Percentiles rank a stretch among this genome's conserved stretches.
phyloP scores from a whole-genome alignment of 2,888 invertebrate species.

The Nematopogon swammerdamellus region DNA sequence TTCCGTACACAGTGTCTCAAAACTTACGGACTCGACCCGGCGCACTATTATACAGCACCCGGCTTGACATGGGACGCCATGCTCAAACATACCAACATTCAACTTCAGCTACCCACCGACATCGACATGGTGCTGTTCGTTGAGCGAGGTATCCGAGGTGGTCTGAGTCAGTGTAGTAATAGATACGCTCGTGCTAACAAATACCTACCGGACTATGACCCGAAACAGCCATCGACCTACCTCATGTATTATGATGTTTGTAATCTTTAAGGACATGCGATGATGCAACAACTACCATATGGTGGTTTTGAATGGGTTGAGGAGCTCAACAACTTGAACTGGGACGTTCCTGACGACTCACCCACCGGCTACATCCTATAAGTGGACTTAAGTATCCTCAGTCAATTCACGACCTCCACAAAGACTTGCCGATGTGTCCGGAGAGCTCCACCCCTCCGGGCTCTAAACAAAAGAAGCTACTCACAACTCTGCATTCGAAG shows the following conservation, averaged over 20 bases:
- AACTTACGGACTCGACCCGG: constrained; percentile 15
- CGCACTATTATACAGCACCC: constrained; percentile 11
- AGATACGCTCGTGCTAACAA: constrained; percentile 14
- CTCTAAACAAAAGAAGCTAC: constrained; percentile 11
- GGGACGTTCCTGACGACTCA: constrained; percentile 8
- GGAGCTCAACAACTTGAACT: constrained; percentile 8
- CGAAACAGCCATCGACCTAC: constrained; percentile 9
- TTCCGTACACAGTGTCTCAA: constrained; percentile 13
- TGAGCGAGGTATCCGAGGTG: constrained; percentile 15
- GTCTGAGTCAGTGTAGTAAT: constrained; percentile 12
- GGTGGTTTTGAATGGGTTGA: constrained; percentile 15
- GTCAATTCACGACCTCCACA: constrained; percentile 8
- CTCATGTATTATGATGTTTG: constrained; percentile 19
- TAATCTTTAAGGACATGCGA: constrained; percentile 19
- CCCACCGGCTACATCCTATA: constrained; percentile 15
- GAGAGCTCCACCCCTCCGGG: constrained; percentile 7
- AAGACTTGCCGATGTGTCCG: constrained; percentile 3
- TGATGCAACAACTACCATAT: constrained; percentile 13
- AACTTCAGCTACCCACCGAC: constrained; percentile 13
- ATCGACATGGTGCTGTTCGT: constrained; percentile 13
- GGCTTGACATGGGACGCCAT: constrained; percentile 11
- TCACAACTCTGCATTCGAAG: constrained; percentile 16
- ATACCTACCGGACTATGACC: constrained; percentile 14
- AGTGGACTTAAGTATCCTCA: constrained; percentile 13
- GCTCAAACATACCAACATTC: constrained; percentile 9